Evolutionary conservation across 2,888 invertebrate species (phyloP), one percentile per base, ranked within the genome.

Genomic region (Caprella mutica): DNA sequence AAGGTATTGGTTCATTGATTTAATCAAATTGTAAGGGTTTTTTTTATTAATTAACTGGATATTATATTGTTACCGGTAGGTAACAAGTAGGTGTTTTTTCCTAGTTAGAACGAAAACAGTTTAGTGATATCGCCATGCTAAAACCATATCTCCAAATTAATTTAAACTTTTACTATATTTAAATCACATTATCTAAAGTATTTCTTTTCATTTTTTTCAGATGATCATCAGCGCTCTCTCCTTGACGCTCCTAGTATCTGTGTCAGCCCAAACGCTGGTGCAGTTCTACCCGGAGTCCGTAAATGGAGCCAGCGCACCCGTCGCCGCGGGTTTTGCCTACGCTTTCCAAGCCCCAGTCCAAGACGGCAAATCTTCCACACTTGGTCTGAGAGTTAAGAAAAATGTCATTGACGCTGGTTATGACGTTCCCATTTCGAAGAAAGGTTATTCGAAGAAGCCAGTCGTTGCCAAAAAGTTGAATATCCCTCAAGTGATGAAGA

Each of bases 271-370:
- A 24, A 61, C 61, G 23, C 48, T 61, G 30, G 61, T 61, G 19
- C 54, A 26, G 44, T 61, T 61, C 52, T 52, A 51, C 35, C 61
- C 61, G 40, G 58, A 51, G n/a, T 5, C 19, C 14, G 29, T 29
- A 9, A 30, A 30, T 30, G 29, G 30, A 30, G 24, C 30, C 23
- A 21, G 55, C 48, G 55, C 61, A 40, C 56, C 56, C 17, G 55
- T 61, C 30, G 61, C 61, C 44, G 44, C 61, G 38, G 61, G 61
- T 50, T 61, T 61, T 61, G 61, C 61, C 61, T 61, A 61, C 52
- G 61, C 61, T 55, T 61, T 61, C 61, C 50, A 57, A 17, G 61
- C 57, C 29, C 54, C 61, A n/a, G 55, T 55, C 17, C 35, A 38
- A 19, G 40, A 52, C 33, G 27, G 51, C 44, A 21, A 23, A 33